Conservation (phyloP, 2,797 vertebrate genomes). For the Mallotus villosus region DNA sequence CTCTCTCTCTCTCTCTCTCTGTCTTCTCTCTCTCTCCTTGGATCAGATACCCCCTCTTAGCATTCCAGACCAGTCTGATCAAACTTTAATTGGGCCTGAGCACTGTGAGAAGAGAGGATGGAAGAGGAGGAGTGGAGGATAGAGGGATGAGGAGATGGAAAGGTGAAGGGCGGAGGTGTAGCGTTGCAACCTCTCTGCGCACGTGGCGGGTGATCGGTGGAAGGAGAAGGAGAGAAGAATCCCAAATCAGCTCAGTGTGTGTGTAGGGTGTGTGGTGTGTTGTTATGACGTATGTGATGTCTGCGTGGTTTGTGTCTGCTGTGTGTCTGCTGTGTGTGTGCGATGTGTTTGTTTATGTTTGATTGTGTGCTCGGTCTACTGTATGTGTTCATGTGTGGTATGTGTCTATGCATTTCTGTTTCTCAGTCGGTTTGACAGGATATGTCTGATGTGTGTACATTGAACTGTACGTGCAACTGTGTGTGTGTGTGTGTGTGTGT, state of each 20-base stretch:
- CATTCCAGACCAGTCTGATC: conserved; percentile 20
- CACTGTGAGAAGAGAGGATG: not conserved
- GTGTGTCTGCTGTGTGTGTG: not conserved
- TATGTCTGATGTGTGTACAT: no score
- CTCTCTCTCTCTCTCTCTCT: not conserved
- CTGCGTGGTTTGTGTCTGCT: not conserved
- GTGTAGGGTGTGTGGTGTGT: conserved; percentile 78
- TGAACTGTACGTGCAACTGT: not conserved
- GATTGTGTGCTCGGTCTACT: not conserved
- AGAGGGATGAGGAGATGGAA: conserved; percentile 10
- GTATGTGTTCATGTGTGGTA: not conserved
- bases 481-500: not conserved
- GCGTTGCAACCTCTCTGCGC: conserved; percentile 48
- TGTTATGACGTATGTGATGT: conserved; percentile 35
- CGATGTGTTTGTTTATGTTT: not conserved
- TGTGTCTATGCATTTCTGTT: conserved; percentile 11
- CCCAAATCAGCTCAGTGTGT: not conserved
- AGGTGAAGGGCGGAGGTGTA: conserved; percentile 10
- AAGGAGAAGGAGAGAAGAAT: conserved; percentile 26
- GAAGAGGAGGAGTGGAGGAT: not conserved
- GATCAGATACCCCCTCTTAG: conserved; percentile 22
- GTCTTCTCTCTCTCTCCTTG: not conserved
- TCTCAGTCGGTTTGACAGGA: no score
- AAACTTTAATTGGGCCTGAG: conserved; percentile 8
- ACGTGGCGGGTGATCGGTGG: no score